These are phyloP conservation scores for Anarhynchus alexandrinus DNA, from an alignment of 2,113 vertebrate genomes.

Conservation along the genomic window DNA sequence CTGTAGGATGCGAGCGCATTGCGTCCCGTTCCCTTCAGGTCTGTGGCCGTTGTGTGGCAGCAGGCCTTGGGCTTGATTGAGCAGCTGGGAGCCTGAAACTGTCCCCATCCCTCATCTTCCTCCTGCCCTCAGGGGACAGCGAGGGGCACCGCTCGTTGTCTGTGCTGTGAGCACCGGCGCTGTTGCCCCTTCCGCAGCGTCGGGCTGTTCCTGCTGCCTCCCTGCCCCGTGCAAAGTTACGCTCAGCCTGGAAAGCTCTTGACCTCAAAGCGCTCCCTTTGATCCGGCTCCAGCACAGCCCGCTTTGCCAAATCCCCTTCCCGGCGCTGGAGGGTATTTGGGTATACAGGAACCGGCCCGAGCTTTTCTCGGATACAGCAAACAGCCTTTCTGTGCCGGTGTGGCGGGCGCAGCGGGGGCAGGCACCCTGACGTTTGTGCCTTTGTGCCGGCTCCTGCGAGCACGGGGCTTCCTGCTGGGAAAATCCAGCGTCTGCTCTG, in stretches of 20 bases:
- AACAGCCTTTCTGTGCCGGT: not conserved
- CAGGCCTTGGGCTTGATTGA: not conserved
- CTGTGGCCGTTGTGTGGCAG: not conserved
- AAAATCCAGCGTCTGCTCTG: not conserved
- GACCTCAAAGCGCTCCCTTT: not conserved
- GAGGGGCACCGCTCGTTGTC: fast-evolving
- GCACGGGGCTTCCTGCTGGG: conserved; percentile 5
- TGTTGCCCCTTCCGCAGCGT: fast-evolving
- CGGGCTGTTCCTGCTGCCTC: not conserved
- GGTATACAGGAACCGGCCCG: not conserved
- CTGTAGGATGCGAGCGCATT: fast-evolving
- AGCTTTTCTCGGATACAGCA: not conserved
- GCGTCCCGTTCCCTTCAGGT: not conserved
- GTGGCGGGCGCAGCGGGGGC: not conserved
- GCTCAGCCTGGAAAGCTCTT: not conserved
- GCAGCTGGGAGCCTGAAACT: not conserved
- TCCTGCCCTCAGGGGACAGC: not conserved
- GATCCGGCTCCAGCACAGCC: not conserved
- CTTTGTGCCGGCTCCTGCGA: not conserved
- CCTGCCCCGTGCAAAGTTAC: not conserved
- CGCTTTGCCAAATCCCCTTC: not conserved
- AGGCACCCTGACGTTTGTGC: not conserved
- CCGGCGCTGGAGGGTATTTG: fast-evolving
- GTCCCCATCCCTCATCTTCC: not conserved
- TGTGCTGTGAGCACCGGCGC: not conserved